Percentiles rank a stretch among this genome's conserved stretches.
phyloP scores from a whole-genome alignment of 1,140 invertebrate genomes.

The Campodea augens region DNA sequence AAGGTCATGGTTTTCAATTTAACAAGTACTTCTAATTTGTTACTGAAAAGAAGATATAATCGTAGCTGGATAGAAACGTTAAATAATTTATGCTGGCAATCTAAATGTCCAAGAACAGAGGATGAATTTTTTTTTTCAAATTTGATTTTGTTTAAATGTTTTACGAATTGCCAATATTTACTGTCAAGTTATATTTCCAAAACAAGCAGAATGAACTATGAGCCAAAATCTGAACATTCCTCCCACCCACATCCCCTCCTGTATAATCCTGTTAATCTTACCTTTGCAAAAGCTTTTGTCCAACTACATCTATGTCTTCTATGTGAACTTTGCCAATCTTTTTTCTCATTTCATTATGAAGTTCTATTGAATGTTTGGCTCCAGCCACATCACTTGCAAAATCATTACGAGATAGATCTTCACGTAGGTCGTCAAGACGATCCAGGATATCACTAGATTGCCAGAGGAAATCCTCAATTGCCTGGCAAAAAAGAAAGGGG shows the following conservation, averaged over 20 bases:
- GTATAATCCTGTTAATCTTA: slow-evolving; percentile 19
- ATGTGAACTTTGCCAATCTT: slow-evolving; percentile 82
- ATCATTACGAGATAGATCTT: slow-evolving; percentile 73
- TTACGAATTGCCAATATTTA: no score
- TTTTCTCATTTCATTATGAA: slow-evolving; percentile 86
- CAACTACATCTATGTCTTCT: slow-evolving; percentile 66
- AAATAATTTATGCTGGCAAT: no score
- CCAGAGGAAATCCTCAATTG: slow-evolving; percentile 88
- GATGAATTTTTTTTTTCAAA: no score
- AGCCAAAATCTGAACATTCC: slow-evolving; percentile 2
- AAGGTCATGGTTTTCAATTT: no score
- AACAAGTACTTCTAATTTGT: no score
- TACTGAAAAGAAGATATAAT: no score
- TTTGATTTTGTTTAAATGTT: no score
- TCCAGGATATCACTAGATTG: slow-evolving; percentile 81
- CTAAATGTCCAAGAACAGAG: no score
- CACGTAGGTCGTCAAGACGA: slow-evolving; percentile 72
- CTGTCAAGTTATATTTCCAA: slow-evolving; percentile 22
- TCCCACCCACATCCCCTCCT: not conserved
- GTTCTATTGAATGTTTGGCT: slow-evolving; percentile 73
- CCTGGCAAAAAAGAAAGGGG: slow-evolving; percentile 28
- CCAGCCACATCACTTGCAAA: slow-evolving; percentile 80
- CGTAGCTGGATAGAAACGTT: no score
- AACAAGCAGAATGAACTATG: slow-evolving; percentile 9
- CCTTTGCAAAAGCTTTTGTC: slow-evolving; percentile 42